These are phyloP conservation scores for Cotesia typhae DNA, from an alignment of 1,140 invertebrate genomes.

Conservation along the genomic window DNA sequence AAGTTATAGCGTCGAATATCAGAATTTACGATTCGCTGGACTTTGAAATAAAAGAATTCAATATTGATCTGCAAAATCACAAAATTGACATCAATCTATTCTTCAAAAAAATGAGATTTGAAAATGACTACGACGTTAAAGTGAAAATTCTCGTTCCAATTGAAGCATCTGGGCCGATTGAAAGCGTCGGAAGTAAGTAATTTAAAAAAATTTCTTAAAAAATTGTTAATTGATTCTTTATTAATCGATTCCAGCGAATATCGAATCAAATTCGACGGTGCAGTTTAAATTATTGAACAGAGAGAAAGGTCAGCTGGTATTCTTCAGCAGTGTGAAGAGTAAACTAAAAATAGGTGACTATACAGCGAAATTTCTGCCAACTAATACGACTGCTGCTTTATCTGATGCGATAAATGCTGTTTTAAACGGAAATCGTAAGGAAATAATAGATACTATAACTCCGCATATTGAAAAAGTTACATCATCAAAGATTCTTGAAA, in stretches of 20 bases:
- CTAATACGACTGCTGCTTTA: conserved; percentile 41
- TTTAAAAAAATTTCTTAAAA: no score
- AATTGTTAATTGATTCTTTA: no score
- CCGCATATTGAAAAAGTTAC: conserved; percentile 52
- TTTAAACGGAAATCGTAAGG: conserved; percentile 44
- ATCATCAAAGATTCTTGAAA: conserved; percentile 42
- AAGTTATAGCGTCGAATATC: conserved; percentile 64
- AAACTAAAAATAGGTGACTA: conserved; percentile 48
- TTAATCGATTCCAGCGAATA: no score
- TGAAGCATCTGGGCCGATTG: conserved; percentile 48
- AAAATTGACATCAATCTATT: conserved; percentile 59
- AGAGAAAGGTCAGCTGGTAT: conserved; percentile 43
- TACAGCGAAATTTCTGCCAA: conserved; percentile 37
- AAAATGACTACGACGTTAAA: conserved; percentile 69
- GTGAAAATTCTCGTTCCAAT: conserved; percentile 65
- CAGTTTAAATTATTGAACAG: conserved; percentile 40
- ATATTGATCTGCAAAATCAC: conserved; percentile 66
- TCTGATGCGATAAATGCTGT: conserved; percentile 46
- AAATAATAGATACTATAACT: conserved; percentile 48
- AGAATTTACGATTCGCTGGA: conserved; percentile 65
- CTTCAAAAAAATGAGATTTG: conserved; percentile 64
- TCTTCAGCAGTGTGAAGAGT: conserved; percentile 46
- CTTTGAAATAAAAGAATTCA: conserved; percentile 63
- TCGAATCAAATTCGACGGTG: no score
- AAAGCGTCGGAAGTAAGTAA: conserved; percentile 9